Conservation (phyloP, 2,113 vertebrate species). For the Baryphthengus martii region DNA sequence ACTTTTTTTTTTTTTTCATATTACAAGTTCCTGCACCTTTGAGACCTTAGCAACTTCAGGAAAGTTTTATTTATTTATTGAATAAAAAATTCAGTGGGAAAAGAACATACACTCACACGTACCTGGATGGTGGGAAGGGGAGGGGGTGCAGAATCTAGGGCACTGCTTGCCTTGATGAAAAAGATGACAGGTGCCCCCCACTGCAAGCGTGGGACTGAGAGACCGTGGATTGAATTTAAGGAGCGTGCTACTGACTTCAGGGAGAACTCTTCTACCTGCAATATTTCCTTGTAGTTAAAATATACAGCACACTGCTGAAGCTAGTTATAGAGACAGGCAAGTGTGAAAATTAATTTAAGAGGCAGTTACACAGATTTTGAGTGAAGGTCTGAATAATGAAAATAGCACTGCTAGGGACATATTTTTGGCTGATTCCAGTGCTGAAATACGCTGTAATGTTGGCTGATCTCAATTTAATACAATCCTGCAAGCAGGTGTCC, state of each 20-base stretch:
- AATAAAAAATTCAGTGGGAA: slow-evolving; percentile 53
- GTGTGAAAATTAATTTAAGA: slow-evolving; percentile 62
- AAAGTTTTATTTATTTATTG: slow-evolving; percentile 68
- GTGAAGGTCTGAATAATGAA: slow-evolving; percentile 66
- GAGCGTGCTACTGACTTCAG: slow-evolving; percentile 38
- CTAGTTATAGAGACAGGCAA: slow-evolving; percentile 50
- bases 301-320: slow-evolving; percentile 12
- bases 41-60: slow-evolving; percentile 46
- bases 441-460: slow-evolving; percentile 52
- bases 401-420: slow-evolving; percentile 62
- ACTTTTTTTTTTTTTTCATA: background rate
- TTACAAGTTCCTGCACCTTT: slow-evolving; percentile 1
- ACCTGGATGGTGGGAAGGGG: background rate
- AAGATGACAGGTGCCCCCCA: slow-evolving; percentile 43
- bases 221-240: slow-evolving; percentile 52
- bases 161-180: slow-evolving; percentile 34
- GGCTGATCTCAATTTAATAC: slow-evolving; percentile 55
- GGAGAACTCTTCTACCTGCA: slow-evolving; percentile 53
- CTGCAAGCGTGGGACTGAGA: slow-evolving; percentile 42
- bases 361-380: slow-evolving; percentile 61
- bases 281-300: slow-evolving; percentile 51
- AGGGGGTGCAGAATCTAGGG: slow-evolving; percentile 25
- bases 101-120: background rate
- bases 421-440: slow-evolving; percentile 65
- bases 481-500: slow-evolving; percentile 60